Percentiles rank a stretch among this genome's conserved stretches.
These are phyloP conservation scores for human DNA, from an alignment of 2,113 vertebrate species.

Conservation along the genomic window GRCh38 chr16:12982501-12983000, in stretches of 20 bases:
- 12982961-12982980: neutral
- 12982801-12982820: neutral
- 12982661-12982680: neutral
- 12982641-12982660: neutral
- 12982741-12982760: neutral
- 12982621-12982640: neutral
- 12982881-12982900: neutral
- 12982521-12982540: neutral
- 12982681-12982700: neutral
- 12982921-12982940: neutral
- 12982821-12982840: neutral
- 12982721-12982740: neutral
- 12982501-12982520: neutral
- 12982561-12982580: rapidly evolving
- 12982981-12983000: neutral
- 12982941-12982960: neutral
- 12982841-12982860: neutral
- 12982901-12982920: neutral
- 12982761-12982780: neutral
- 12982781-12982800: neutral
- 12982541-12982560: neutral
- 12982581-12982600: neutral
- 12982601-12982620: neutral
- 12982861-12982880: neutral
- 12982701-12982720: neutral